Conservation (phyloP, 2,888 invertebrate genomes). For the Lithophane ornitopus region DNA sequence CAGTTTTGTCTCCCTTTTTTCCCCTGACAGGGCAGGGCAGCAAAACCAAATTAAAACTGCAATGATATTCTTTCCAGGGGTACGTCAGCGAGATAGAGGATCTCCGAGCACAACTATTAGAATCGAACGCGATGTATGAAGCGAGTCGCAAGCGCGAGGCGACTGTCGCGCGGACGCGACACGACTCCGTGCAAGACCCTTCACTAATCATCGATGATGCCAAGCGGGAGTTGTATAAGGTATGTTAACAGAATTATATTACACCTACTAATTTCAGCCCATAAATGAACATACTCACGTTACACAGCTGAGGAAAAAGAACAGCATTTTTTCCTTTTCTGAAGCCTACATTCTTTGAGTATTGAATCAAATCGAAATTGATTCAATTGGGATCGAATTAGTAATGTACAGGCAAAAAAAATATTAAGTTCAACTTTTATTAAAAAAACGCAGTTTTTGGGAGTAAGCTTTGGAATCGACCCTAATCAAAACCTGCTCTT, state of each 20-base stretch:
- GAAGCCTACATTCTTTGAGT: not conserved
- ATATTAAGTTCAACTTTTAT: not conserved
- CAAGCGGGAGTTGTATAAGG: conserved; percentile 94
- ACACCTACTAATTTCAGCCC: not conserved
- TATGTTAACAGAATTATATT: conserved; percentile 46
- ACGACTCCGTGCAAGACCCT: conserved; percentile 83
- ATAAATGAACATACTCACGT: not conserved
- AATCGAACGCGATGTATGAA: conserved; percentile 92
- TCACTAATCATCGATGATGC: conserved; percentile 92
- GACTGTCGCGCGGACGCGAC: conserved; percentile 77
- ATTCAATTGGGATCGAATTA: not conserved
- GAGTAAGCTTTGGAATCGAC: not conserved
- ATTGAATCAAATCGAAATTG: not conserved
- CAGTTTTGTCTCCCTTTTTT: too few relatives aligned
- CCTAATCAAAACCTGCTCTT: not conserved
- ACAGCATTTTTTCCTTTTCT: not conserved
- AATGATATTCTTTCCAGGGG: conserved; percentile 85
- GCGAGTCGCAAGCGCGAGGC: conserved; percentile 82
- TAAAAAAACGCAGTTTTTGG: not conserved
- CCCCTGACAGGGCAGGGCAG: too few relatives aligned
- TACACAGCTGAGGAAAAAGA: not conserved
- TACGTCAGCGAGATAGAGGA: conserved; percentile 98
- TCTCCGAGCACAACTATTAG: conserved; percentile 96
- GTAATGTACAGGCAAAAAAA: not conserved
- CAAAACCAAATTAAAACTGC: too few relatives aligned